These are phyloP conservation scores for Fundulus diaphanus DNA, from an alignment of 2,797 vertebrate genomes.

Conservation along the genomic window DNA sequence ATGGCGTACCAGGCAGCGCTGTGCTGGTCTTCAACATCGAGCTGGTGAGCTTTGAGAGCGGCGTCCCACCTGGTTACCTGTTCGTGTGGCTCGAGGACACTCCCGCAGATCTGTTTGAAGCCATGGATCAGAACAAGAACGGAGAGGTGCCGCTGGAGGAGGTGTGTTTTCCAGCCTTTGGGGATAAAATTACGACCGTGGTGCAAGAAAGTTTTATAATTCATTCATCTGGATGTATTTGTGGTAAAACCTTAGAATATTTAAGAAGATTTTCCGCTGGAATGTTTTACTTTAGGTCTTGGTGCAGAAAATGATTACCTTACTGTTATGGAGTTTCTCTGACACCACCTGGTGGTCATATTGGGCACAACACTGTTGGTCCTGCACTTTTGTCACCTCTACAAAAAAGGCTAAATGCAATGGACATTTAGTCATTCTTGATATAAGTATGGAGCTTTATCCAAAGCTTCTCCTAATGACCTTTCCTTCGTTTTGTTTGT, in stretches of 20 bases:
- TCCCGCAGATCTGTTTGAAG: conserved; percentile 83
- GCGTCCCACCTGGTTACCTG: conserved; percentile 92
- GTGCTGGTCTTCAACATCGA: conserved; percentile 93
- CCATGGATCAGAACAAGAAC: conserved; percentile 89
- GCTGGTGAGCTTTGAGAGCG: conserved; percentile 88
- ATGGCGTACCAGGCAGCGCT: conserved; percentile 90
- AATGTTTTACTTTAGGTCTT: neutral
- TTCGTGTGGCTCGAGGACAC: conserved; percentile 91
- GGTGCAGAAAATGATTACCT: neutral
- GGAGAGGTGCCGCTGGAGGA: conserved; percentile 86
- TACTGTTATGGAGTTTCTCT: neutral
- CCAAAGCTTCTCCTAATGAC: neutral
- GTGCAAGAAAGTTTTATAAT: neutral
- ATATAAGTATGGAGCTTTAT: too few species aligned
- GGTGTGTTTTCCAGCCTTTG: conserved; percentile 65
- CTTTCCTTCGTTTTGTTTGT: neutral
- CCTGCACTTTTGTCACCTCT: neutral
- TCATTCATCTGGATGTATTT: neutral
- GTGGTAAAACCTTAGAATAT: neutral
- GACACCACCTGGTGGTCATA: conserved; percentile 13
- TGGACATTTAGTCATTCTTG: neutral
- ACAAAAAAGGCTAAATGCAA: too few species aligned
- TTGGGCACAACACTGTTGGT: neutral
- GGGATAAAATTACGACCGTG: neutral
- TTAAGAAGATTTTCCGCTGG: neutral